Evolutionary conservation across 2,888 invertebrate species (phyloP).

Genomic region (Tridacna gigas): DNA sequence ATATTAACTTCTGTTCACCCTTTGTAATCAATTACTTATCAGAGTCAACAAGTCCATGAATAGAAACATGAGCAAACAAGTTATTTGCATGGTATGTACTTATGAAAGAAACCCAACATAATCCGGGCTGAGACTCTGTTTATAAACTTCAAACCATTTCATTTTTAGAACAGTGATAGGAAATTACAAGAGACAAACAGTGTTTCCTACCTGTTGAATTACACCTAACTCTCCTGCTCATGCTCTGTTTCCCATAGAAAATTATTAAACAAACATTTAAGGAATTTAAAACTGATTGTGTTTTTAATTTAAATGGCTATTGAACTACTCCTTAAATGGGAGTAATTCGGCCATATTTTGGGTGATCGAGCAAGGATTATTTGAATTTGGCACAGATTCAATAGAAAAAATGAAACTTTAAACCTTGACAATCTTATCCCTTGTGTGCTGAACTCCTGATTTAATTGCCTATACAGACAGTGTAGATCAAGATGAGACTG

Average conservation of each 20-base stretch:
- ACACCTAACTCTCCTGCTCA: slow-evolving; percentile 3
- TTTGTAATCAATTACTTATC: no score
- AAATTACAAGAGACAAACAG: not conserved
- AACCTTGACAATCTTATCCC: slow-evolving; percentile 12
- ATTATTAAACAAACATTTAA: not conserved
- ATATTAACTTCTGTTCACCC: no score
- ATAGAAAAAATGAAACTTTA: slow-evolving; percentile 26
- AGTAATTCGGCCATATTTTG: slow-evolving; percentile 23
- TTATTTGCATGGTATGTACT: no score
- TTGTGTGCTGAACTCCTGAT: no score
- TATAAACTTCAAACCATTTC: not conserved
- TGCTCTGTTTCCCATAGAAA: not conserved
- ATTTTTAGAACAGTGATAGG: not conserved
- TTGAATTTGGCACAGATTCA: slow-evolving; percentile 15
- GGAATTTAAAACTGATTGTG: not conserved
- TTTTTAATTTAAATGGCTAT: slow-evolving; percentile 6
- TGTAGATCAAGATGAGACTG: no score
- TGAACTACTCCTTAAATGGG: slow-evolving; percentile 19
- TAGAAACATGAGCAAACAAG: no score
- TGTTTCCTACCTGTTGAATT: slow-evolving; percentile 5
- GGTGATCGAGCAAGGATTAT: slow-evolving; percentile 21
- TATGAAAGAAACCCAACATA: no score
- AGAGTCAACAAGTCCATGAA: no score
- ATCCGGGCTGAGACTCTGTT: not conserved
- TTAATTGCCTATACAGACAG: no score